phyloP scores from a whole-genome alignment of 2,113 vertebrate genomes.

The Nothoprocta pentlandii region DNA sequence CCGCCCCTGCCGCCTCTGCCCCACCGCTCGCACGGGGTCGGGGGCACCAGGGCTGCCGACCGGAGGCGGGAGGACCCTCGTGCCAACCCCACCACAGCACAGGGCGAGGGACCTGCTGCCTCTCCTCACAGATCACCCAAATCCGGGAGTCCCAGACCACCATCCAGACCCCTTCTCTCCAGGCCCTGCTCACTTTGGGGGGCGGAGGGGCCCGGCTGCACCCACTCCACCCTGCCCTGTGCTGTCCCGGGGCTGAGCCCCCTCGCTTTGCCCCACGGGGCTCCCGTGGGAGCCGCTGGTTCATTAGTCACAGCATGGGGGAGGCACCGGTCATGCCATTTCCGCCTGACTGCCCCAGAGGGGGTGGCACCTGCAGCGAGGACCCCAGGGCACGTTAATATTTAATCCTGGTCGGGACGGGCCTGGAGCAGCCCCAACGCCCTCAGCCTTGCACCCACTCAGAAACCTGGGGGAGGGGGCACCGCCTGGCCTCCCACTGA shows the following conservation, averaged over 20 bases:
- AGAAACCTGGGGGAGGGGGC: fast-evolving
- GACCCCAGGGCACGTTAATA: not conserved
- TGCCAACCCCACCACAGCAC: fast-evolving
- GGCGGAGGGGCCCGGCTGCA: not conserved
- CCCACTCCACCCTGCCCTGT: no score
- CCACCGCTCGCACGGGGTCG: not conserved
- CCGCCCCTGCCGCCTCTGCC: not conserved
- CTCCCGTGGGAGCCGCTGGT: not conserved
- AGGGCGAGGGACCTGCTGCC: fast-evolving
- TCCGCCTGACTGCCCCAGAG: not conserved
- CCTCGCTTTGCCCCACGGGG: not conserved
- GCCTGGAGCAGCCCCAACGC: not conserved
- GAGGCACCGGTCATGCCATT: slow-evolving; percentile 13
- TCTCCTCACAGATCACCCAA: no score
- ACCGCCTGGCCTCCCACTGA: not conserved
- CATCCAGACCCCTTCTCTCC: fast-evolving
- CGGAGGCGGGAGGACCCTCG: not conserved
- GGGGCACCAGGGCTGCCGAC: not conserved
- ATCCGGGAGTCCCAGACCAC: not conserved
- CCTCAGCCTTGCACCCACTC: fast-evolving
- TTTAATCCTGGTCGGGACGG: not conserved
- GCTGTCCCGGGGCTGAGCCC: not conserved
- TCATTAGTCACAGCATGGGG: slow-evolving; percentile 51
- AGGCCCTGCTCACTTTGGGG: not conserved
- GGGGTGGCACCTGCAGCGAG: not conserved